phyloP scores from a whole-genome alignment of 2,888 invertebrate genomes.

The Dicranocentrus wangi region DNA sequence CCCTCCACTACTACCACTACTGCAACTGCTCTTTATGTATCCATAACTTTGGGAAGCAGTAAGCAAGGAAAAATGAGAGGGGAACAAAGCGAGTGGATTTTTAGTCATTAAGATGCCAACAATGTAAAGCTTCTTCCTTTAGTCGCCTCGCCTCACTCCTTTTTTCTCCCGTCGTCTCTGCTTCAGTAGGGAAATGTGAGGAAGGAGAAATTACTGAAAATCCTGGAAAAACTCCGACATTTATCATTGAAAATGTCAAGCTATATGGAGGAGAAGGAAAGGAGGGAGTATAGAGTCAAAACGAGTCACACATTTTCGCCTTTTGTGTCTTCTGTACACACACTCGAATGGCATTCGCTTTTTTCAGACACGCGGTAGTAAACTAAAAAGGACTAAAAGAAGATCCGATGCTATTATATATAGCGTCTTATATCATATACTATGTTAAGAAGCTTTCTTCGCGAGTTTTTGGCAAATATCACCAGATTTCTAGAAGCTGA shows the following conservation, averaged over 20 bases:
- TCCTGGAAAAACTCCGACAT: constrained; percentile 63
- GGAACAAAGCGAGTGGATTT: constrained; percentile 64
- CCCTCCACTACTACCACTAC: background rate
- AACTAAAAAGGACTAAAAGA: too few relatives aligned
- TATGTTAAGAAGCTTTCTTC: too few relatives aligned
- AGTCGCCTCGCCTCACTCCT: constrained; percentile 38
- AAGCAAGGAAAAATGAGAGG: constrained; percentile 60
- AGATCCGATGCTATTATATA: too few relatives aligned
- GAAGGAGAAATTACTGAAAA: constrained; percentile 65
- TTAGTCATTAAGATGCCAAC: constrained; percentile 69
- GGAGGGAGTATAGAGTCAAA: constrained; percentile 44
- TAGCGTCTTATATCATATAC: too few relatives aligned
- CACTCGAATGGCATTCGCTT: too few relatives aligned
- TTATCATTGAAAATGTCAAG: constrained; percentile 69
- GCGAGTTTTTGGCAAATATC: constrained; percentile 41
- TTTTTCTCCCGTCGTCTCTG: constrained; percentile 20
- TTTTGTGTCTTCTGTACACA: background rate
- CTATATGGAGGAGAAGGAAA: too few relatives aligned
- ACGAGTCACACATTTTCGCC: constrained; percentile 33
- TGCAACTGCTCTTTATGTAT: constrained; percentile 32
- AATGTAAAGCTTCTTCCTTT: constrained; percentile 57
- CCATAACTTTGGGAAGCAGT: constrained; percentile 60
- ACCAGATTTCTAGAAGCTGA: constrained; percentile 3
- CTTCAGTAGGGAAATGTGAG: constrained; percentile 50
- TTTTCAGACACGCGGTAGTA: too few relatives aligned